Evolutionary conservation across 2,888 invertebrate genomes (phyloP), one percentile per base, ranked within the genome.

Genomic region (Patella pellucida): DNA sequence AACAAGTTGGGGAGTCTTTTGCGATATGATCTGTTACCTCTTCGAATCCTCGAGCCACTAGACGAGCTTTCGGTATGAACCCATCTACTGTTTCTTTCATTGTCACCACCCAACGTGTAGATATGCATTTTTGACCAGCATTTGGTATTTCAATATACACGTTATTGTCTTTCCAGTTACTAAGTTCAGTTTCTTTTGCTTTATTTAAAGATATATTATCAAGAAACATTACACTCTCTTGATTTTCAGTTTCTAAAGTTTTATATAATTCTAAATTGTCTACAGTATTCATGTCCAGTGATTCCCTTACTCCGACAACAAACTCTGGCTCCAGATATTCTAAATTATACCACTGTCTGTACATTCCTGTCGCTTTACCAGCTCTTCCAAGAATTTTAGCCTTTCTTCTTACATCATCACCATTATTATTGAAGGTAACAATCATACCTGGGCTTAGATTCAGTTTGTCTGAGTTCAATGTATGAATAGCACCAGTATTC

Each of bases 21-120:
- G 69, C 7, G 16, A 74, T 69, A 52, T 74, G 15, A 52, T 51
- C 62, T 9, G 15, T 71, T 56, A 31, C 41, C 23, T 75, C 75
- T 50, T 75, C 75, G 71, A 75, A 75, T 15, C 75, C 75, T 54
- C 75, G 52, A 54, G 75, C 75, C 31, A 75, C 75, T 71, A 74
- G 67, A 41, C 74, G 68, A 69, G 69, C 74, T 27, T 74, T 74
- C 15, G 69, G 50, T 16, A 69, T 56, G 69, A 69, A 51, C 5
- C 52, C 54, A 54, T 52, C 74, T n/a, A 11, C 3, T 27, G 19
- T 74, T 41, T 69, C 69, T 52, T 74, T 69, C 23, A 51, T 31
- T 52, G 68, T 74, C 71, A 41, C 52, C n/a, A 75, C 51, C 75
- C 75, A 75, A 23, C 75, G 19, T 27, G 52, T 52, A 14, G 75